Evolutionary conservation across 2,113 vertebrate species (phyloP).

Genomic region (Corvus hawaiiensis): DNA sequence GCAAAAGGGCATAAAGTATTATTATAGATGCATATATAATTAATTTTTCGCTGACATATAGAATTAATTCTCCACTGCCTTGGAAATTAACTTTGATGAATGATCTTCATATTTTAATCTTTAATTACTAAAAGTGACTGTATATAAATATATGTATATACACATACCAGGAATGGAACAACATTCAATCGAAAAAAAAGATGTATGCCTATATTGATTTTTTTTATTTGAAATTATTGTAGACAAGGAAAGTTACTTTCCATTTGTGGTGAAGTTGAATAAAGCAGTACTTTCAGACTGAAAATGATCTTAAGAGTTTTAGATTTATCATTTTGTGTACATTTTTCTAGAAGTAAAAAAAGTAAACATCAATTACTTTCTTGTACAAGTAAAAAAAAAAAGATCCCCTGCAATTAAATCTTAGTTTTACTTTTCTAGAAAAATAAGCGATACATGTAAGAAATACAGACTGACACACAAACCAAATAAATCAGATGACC

Average conservation of each 20-base stretch:
- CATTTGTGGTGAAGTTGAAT: background rate
- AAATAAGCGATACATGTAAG: background rate
- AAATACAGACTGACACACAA: background rate
- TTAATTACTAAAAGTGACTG: background rate
- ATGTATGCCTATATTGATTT: fast-evolving
- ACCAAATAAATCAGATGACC: background rate
- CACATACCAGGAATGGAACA: background rate
- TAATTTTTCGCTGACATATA: background rate
- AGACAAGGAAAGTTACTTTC: background rate
- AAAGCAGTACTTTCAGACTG: background rate
- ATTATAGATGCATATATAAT: background rate
- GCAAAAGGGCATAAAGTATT: background rate
- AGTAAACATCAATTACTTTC: background rate
- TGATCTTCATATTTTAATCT: background rate
- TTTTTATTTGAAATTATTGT: background rate
- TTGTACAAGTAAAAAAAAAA: background rate
- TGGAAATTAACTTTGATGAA: background rate
- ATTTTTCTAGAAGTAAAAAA: background rate
- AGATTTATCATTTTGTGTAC: background rate
- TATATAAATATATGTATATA: background rate
- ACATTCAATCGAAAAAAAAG: background rate
- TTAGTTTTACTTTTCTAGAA: background rate
- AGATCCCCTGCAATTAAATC: background rate
- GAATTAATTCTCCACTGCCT: background rate
- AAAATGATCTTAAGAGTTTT: background rate